Conservation (phyloP, 2,797 vertebrate species). For the Silurus lanzhouensis region DNA sequence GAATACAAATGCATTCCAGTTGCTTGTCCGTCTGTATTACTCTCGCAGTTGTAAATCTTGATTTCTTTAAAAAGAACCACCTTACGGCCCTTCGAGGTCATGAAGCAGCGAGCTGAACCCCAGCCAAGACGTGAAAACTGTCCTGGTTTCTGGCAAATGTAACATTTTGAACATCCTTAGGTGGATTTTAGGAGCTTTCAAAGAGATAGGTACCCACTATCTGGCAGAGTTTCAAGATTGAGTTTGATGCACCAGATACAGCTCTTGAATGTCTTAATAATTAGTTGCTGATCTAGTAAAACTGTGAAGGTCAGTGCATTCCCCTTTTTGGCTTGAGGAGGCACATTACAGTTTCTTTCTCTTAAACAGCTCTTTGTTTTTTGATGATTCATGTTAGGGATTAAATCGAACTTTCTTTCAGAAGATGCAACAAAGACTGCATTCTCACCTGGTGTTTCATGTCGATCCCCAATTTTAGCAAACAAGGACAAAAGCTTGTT, state of each 20-base stretch:
- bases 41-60: slow-evolving; percentile 53
- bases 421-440: slow-evolving; percentile 19
- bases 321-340: background rate
- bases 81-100: slow-evolving; percentile 50
- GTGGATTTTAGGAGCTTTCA: background rate
- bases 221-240: background rate
- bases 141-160: background rate
- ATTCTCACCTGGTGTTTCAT: background rate
- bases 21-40: slow-evolving; percentile 55
- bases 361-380: slow-evolving; percentile 1
- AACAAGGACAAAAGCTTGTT: background rate
- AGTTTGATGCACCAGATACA: background rate
- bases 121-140: background rate
- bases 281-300: slow-evolving; percentile 8
- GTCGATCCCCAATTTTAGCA: background rate
- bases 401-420: background rate
- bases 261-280: background rate
- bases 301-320: background rate
- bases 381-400: background rate
- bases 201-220: background rate
- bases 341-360: slow-evolving; percentile 2
- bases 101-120: background rate
- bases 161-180: background rate
- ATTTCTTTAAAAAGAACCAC: slow-evolving; percentile 60
- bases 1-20: slow-evolving; percentile 48